A percentile compares a stretch with the other conserved stretches of the same genome.
phyloP scores from a whole-genome alignment of 2,113 vertebrate species.

The Tragelaphus strepsiceros region DNA sequence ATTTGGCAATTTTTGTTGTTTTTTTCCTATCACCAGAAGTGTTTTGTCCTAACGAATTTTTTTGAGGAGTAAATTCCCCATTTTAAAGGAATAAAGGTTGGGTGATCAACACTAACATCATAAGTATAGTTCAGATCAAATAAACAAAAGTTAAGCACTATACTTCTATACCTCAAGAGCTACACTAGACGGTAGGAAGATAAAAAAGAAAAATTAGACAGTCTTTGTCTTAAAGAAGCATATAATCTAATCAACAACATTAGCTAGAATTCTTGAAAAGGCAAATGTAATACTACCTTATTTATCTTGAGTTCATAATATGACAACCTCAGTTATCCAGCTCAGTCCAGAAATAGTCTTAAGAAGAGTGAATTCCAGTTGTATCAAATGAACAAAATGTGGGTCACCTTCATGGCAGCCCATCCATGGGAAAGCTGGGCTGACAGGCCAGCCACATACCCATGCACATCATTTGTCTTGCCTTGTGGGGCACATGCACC shows the following conservation, averaged over 20 bases:
- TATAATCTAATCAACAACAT: background rate
- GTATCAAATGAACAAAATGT: background rate
- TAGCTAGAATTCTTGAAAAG: background rate
- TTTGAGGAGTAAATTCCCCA: background rate
- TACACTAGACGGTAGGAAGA: background rate
- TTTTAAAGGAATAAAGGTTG: background rate
- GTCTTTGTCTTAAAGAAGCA: background rate
- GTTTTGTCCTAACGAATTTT: slow-evolving; percentile 1
- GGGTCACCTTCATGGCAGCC: background rate
- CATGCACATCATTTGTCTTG: background rate
- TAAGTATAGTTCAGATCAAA: background rate
- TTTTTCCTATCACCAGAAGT: background rate
- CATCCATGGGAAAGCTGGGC: background rate
- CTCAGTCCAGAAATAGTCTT: background rate
- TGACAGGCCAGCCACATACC: background rate
- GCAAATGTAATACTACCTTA: background rate
- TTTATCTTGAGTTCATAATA: background rate
- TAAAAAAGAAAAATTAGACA: background rate
- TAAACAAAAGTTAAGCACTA: background rate
- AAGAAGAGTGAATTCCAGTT: background rate
- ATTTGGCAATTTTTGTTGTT: slow-evolving; percentile 2
- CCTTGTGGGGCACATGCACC: background rate
- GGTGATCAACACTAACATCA: background rate
- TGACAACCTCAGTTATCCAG: background rate
- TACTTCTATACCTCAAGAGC: background rate